Evolutionary conservation across 2,888 invertebrate species (phyloP), one percentile per base, ranked within the genome.

Genomic region (Phlogophora meticulosa): DNA sequence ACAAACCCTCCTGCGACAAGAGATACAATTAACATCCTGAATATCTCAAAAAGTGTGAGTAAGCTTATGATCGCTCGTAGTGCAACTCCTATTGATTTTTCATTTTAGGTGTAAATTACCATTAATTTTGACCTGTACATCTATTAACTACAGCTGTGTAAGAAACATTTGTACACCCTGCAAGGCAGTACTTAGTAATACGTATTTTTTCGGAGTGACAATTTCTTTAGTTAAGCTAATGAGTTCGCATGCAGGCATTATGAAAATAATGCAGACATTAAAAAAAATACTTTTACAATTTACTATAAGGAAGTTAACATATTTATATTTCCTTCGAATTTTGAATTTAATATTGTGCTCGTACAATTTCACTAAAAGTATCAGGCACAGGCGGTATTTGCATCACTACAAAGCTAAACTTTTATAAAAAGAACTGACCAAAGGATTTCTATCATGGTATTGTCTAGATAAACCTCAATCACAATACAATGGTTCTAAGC

Each of bases 241-340:
- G n/a, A n/a, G n/a, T n/a, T n/a, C n/a, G n/a, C n/a, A n/a, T n/a
- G n/a, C n/a, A n/a, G n/a, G n/a, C n/a, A n/a, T n/a, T n/a, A n/a
- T n/a, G n/a, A n/a, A n/a, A n/a, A n/a, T n/a, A n/a, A n/a, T n/a
- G n/a, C n/a, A n/a, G n/a, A n/a, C n/a, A n/a, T n/a, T n/a, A n/a
- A n/a, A n/a, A n/a, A n/a, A 51, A 63, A 51, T 57, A 57, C 49
- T 42, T 42, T 56, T 42, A 20, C 22, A 43, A 15, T 51, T 38
- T 34, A 28, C 10, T 34, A 7, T 24, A 34, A 11, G 13, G 10
- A 28, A 28, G 24, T 42, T 45, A 42, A 59, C 7, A 38, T 28
- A 15, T 55, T 42, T 70, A 49, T n/a, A 45, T 20, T 49, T 49
- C 48, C 17, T 53, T 70, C 4, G 42, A 49, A 32, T 20, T 28